Evolutionary conservation across 1,140 invertebrate genomes (phyloP).

Genomic region (Acromyrmex echinatior): DNA sequence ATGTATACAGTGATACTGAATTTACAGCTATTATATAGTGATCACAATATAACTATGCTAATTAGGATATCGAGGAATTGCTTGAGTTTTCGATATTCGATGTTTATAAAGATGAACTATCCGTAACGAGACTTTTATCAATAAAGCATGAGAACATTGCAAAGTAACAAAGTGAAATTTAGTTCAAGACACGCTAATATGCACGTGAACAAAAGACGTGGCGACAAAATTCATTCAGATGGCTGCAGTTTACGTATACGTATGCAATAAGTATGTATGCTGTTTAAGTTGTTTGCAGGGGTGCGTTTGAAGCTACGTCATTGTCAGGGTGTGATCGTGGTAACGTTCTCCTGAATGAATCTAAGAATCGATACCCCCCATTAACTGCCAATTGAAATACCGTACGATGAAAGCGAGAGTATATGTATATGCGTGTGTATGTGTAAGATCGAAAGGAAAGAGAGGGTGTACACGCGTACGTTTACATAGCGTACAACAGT

Average conservation of each 20-base stretch:
- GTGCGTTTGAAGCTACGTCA: slow-evolving; percentile 57
- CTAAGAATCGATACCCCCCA: slow-evolving; percentile 74
- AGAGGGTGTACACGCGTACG: slow-evolving; percentile 72
- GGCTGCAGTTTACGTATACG: not conserved
- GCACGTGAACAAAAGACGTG: slow-evolving; percentile 4
- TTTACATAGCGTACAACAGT: slow-evolving; percentile 81
- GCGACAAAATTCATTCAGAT: slow-evolving; percentile 32
- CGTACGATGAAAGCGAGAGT: slow-evolving; percentile 53
- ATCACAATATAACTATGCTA: no score
- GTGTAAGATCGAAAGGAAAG: slow-evolving; percentile 12
- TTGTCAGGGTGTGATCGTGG: slow-evolving; percentile 38
- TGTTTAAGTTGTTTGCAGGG: not conserved
- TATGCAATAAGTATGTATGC: not conserved
- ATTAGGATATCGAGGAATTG: not conserved
- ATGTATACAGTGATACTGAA: not conserved
- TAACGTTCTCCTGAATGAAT: slow-evolving; percentile 64
- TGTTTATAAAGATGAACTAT: not conserved
- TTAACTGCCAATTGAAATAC: slow-evolving; percentile 77
- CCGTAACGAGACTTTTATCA: not conserved
- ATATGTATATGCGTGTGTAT: not conserved
- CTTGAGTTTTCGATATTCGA: not conserved
- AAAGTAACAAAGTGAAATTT: not conserved
- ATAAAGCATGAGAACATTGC: slow-evolving; percentile 2
- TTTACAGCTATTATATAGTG: no score
- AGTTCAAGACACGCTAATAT: not conserved